A percentile compares a stretch with the other conserved stretches of the same genome.
These are phyloP conservation scores for Leucania comma DNA, from an alignment of 2,888 invertebrate genomes.

Conservation along the genomic window DNA sequence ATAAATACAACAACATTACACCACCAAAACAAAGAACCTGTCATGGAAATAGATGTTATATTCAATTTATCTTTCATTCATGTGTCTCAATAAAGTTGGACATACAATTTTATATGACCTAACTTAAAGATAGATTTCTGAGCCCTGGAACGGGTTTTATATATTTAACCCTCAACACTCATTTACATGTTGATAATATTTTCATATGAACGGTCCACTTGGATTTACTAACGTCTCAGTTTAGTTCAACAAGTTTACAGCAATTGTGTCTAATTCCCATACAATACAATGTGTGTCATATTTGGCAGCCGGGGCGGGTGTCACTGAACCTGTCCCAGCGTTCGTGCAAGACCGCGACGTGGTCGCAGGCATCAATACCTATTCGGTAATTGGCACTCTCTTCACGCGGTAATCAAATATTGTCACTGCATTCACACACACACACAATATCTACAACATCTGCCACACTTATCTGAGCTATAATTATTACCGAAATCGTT, in stretches of 20 bases:
- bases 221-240: not conserved
- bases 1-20: not conserved
- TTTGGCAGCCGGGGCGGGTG: conserved; percentile 74
- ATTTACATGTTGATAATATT: conserved; percentile 7
- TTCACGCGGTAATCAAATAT: conserved; percentile 55
- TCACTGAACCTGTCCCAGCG: conserved; percentile 76
- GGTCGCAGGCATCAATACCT: conserved; percentile 63
- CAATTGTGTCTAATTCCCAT: conserved; percentile 33
- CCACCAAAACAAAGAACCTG: not conserved
- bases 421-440: conserved; percentile 37
- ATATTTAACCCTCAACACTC: conserved; percentile 24
- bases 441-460: conserved; percentile 46
- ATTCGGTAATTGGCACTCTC: conserved; percentile 69
- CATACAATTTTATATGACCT: not conserved
- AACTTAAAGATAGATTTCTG: not conserved
- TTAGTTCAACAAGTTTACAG: conserved; percentile 15
- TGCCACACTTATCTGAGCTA: conserved; percentile 27
- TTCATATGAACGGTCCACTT: not conserved
- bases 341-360: conserved; percentile 52
- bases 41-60: not conserved
- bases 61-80: not conserved
- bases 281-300: conserved; percentile 60
- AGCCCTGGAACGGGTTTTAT: conserved; percentile 16
- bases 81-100: not conserved
- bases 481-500: conserved; percentile 7